A percentile compares a stretch with the other conserved stretches of the same genome.
Evolutionary conservation across 1,140 invertebrate genomes (phyloP).

Genomic region (Ectropis grisescens): DNA sequence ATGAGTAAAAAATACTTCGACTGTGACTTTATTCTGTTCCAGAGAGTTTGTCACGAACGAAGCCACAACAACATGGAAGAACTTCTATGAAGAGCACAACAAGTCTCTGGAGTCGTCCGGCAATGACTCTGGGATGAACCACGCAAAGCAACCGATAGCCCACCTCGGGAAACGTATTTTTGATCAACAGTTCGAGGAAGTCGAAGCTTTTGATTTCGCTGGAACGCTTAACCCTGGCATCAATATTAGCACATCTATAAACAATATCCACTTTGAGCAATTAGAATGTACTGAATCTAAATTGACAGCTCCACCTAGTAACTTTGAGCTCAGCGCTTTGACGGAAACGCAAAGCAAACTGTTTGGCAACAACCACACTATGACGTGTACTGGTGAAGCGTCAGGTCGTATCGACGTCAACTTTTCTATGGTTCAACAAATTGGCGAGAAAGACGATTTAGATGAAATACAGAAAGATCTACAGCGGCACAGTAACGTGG

Average conservation of each 20-base stretch:
- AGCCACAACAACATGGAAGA: constrained; percentile 58
- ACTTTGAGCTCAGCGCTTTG: constrained; percentile 40
- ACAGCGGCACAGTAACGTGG: constrained; percentile 19
- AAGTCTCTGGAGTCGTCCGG: constrained; percentile 49
- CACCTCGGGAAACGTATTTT: constrained; percentile 44
- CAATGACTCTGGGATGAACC: constrained; percentile 37
- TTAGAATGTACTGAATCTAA: constrained; percentile 29
- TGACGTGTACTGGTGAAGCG: constrained; percentile 25
- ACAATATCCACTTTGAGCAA: constrained; percentile 34
- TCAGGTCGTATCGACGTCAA: constrained; percentile 38
- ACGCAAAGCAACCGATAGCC: constrained; percentile 22
- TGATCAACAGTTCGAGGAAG: constrained; percentile 51
- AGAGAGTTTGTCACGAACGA: constrained; percentile 56
- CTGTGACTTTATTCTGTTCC: constrained; percentile 14
- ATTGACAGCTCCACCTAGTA: constrained; percentile 20
- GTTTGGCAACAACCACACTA: constrained; percentile 35
- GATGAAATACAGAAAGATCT: constrained; percentile 48
- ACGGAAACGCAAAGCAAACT: constrained; percentile 41
- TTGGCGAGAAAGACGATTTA: constrained; percentile 35
- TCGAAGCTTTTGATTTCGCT: constrained; percentile 30
- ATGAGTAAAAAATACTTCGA: too few relatives aligned
- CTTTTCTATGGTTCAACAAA: constrained; percentile 34
- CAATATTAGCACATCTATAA: constrained; percentile 26
- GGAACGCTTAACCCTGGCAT: constrained; percentile 9
- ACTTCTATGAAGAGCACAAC: constrained; percentile 56